Base-by-base conservation (phyloP, 1,140 invertebrate species). In the Nephila pilipes region DNA sequence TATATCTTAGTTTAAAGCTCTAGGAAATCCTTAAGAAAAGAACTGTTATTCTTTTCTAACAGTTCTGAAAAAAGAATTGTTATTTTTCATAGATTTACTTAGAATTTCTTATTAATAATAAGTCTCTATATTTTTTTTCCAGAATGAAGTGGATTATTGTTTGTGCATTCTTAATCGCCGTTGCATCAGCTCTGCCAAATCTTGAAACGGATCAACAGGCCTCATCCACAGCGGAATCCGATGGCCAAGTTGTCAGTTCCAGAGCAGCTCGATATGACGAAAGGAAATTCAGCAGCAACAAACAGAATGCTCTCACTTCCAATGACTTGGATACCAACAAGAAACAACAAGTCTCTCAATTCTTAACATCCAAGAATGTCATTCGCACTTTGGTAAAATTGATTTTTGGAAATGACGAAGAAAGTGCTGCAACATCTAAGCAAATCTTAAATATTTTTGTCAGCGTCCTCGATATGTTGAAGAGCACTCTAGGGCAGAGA, bases 371-470 rank as follows among this genome's bases (percentile, higher is more conserved):
- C 4, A 95, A 95, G 79, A 95, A 95, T 69, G 63, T 95, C 12
- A 92, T 95, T 54, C 94, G 94, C 85, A 95, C 94, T 29, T 55
- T 94, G 1, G 93, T 95, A 12, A 95, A 95, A 89, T 55, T 95
- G 32, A 91, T 95, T 22, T 95, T 95, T 85, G 95, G 95, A 22
- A 94, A 90, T 55, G 94, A 94, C 58, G 94, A 95, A 60, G 95
- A 95, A 80, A 94, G 94, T 60, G 85, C 94, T 2, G 95, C 94
- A 0, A 95, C 94, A 16, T 95, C 95, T 0, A 87, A 95, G 29
- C 94, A 95, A 89, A 94, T 95, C 6, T 69, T 95, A 1, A 94
- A 93, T 85, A 89, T 95, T 75, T 92, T 95, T 16, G 94, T 95
- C 36, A 90, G 93, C 55, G 93, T 94, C 22, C 85, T 95, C 32